Conservation (phyloP, 1,140 invertebrate species). For the Hylaeus anthracinus region DNA sequence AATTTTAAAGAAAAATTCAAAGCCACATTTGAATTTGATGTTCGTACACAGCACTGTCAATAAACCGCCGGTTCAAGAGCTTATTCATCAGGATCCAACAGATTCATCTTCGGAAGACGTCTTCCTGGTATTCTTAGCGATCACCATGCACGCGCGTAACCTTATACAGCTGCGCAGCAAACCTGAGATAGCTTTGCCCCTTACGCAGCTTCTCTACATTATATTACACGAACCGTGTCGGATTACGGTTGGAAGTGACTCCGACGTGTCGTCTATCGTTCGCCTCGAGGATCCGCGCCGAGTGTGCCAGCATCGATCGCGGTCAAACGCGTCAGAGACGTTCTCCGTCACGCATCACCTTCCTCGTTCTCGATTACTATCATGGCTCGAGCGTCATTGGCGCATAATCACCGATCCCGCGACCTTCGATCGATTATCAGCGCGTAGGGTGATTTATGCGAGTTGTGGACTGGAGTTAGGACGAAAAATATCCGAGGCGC, state of each 20-base stretch:
- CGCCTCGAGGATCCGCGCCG: conserved; percentile 20
- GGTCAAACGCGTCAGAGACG: conserved; percentile 33
- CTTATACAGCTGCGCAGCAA: conserved; percentile 37
- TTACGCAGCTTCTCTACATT: conserved; percentile 56
- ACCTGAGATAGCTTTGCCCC: conserved; percentile 23
- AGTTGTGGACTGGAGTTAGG: too few species aligned
- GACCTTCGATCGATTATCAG: background rate
- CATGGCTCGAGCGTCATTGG: background rate
- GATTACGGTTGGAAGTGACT: conserved; percentile 60
- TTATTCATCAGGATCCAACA: too few species aligned
- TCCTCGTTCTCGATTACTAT: background rate
- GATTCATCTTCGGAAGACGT: background rate
- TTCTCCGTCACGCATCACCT: background rate
- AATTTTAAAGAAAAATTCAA: too few species aligned
- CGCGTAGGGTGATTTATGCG: too few species aligned
- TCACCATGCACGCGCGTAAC: conserved; percentile 24
- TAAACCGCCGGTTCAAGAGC: too few species aligned
- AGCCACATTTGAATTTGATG: too few species aligned
- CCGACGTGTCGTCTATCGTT: conserved; percentile 48
- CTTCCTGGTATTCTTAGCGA: background rate
- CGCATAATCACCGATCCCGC: background rate
- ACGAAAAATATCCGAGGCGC: too few species aligned
- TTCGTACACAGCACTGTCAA: too few species aligned
- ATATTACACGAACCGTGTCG: conserved; percentile 66
- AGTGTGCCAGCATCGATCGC: conserved; percentile 30